Conservation (phyloP, 1,140 invertebrate genomes). For the Lordiphosa clarofinis region DNA sequence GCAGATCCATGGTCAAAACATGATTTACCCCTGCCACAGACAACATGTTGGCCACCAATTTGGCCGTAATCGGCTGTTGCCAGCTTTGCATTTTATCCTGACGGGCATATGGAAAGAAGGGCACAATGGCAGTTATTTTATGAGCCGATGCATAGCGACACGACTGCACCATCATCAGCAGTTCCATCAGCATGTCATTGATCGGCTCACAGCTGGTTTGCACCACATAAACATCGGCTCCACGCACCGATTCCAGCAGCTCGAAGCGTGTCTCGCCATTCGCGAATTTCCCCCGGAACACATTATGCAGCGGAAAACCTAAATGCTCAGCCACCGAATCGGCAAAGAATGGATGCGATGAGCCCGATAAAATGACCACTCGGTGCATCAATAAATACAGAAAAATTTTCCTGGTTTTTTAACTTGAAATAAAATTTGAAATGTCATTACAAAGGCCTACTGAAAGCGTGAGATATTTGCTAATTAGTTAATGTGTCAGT, state of each 20-base stretch:
- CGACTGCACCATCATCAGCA: slow-evolving; percentile 20
- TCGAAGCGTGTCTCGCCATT: slow-evolving; percentile 20
- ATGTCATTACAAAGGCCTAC: slow-evolving; percentile 1
- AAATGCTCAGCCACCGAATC: slow-evolving; percentile 4
- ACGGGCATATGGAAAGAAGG: slow-evolving; percentile 18
- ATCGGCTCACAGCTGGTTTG: slow-evolving; percentile 14
- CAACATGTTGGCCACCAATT: slow-evolving; percentile 31
- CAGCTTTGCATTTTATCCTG: slow-evolving; percentile 14
- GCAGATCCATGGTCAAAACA: slow-evolving; percentile 22
- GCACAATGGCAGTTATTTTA: slow-evolving; percentile 13
- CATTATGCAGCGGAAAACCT: background rate
- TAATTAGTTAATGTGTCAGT: slow-evolving; percentile 30
- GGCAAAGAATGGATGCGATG: slow-evolving; percentile 10
- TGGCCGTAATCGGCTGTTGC: slow-evolving; percentile 24
- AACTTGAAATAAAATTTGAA: background rate
- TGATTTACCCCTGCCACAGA: slow-evolving; percentile 7
- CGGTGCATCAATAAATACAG: slow-evolving; percentile 3
- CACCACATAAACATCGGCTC: slow-evolving; percentile 17
- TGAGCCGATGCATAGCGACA: slow-evolving; percentile 12
- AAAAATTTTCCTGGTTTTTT: background rate
- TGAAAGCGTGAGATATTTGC: background rate
- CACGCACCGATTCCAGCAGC: slow-evolving; percentile 14
- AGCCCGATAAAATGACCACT: slow-evolving; percentile 13
- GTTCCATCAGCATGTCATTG: slow-evolving; percentile 29
- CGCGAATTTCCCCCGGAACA: slow-evolving; percentile 5